phyloP scores from a whole-genome alignment of 2,797 vertebrate genomes.

The Galagoides demidoff region DNA sequence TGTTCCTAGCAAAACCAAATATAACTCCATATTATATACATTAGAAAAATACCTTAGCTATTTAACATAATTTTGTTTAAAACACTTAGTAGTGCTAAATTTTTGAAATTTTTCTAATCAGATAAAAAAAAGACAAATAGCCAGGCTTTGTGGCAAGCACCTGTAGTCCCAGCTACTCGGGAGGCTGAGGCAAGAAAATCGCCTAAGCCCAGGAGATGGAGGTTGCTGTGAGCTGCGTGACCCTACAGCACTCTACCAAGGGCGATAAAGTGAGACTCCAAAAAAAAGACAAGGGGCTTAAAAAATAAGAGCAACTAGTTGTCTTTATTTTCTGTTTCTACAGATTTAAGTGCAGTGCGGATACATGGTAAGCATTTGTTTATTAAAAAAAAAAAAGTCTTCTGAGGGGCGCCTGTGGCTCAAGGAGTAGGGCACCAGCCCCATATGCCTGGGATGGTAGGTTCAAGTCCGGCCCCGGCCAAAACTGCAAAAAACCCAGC shows the following conservation, averaged over 20 bases:
- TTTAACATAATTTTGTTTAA: not conserved
- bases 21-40: not conserved
- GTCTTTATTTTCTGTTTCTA: not conserved
- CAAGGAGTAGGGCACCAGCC: too few relatives aligned
- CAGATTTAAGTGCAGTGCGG: not conserved
- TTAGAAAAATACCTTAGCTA: not conserved
- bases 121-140: not conserved
- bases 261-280: too few relatives aligned
- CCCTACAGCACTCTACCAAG: too few relatives aligned
- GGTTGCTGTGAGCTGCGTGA: too few relatives aligned
- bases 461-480: too few relatives aligned
- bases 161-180: too few relatives aligned
- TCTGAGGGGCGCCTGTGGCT: too few relatives aligned
- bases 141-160: too few relatives aligned
- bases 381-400: not conserved
- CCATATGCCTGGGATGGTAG: too few relatives aligned
- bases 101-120: not conserved
- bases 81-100: not conserved
- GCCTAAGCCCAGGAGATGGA: too few relatives aligned
- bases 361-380: not conserved
- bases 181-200: too few relatives aligned
- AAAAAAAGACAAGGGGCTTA: not conserved
- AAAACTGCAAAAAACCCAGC: not conserved
- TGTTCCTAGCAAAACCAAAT: not conserved
- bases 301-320: not conserved